Conservation (phyloP, 2,797 vertebrate genomes). For the Trachops cirrhosus region DNA sequence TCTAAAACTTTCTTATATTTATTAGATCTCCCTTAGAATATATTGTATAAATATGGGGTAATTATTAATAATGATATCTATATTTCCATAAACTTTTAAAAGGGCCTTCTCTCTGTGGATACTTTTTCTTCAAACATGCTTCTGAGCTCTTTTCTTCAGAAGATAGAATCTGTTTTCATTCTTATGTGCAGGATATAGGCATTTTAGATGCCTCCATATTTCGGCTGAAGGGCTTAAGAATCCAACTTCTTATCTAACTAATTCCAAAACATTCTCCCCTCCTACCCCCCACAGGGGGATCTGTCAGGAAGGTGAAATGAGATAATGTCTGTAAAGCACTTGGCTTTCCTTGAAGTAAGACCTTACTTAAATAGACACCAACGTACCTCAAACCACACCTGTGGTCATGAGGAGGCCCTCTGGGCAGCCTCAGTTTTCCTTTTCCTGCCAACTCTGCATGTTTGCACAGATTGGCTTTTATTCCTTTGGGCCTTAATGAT, state of each 20-base stretch:
- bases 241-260: conserved; percentile 34
- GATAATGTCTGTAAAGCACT: conserved; percentile 68
- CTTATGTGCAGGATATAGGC: background rate
- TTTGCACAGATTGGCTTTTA: conserved; percentile 55
- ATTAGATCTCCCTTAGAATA: background rate
- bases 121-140: background rate
- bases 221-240: conserved; percentile 27
- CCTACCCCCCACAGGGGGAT: background rate
- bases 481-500: conserved; percentile 8
- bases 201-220: conserved; percentile 34
- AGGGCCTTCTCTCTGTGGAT: background rate
- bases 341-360: conserved; percentile 63
- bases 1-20: conserved; percentile 31
- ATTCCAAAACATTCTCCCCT: conserved; percentile 42
- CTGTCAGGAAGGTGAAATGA: conserved; percentile 68
- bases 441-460: conserved; percentile 61
- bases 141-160: background rate
- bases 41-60: background rate
- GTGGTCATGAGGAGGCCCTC: background rate
- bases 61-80: background rate
- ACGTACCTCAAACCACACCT: conserved; percentile 64
- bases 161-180: background rate
- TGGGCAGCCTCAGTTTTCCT: background rate
- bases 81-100: background rate
- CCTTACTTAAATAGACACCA: conserved; percentile 62